These are phyloP conservation scores for Streblospio benedicti DNA, from an alignment of 1,140 invertebrate species.

Conservation along the genomic window DNA sequence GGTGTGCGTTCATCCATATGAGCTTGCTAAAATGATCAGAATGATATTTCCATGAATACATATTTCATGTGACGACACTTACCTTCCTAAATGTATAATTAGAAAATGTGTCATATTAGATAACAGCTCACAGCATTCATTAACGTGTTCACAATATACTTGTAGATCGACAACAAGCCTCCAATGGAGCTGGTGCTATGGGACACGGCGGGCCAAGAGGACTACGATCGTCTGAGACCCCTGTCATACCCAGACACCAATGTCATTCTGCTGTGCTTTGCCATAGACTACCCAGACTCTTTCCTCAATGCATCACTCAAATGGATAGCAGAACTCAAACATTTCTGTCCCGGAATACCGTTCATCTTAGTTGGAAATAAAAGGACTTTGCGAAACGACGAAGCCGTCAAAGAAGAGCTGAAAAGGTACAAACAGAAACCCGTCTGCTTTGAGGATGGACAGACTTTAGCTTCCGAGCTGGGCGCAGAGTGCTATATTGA, in stretches of 20 bases:
- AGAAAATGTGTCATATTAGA: background rate
- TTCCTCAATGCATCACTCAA: background rate
- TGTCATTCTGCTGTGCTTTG: background rate
- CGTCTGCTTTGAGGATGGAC: background rate
- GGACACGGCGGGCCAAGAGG: slow-evolving; percentile 89
- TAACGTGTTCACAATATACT: slow-evolving; percentile 1
- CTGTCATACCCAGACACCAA: slow-evolving; percentile 76
- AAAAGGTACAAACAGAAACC: background rate
- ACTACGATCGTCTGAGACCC: slow-evolving; percentile 86
- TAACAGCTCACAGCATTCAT: slow-evolving; percentile 4
- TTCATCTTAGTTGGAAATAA: background rate
- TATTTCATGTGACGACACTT: background rate
- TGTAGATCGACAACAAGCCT: background rate
- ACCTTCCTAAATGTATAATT: background rate
- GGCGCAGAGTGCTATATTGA: background rate
- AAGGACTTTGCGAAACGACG: slow-evolving; percentile 63
- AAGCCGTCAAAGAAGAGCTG: slow-evolving; percentile 47
- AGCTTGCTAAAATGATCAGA: background rate
- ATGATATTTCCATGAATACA: background rate
- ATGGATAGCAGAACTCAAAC: background rate
- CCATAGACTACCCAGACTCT: background rate
- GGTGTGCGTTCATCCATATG: background rate
- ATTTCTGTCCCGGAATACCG: background rate
- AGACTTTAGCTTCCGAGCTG: background rate
- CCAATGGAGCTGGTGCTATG: slow-evolving; percentile 88